phyloP scores from a whole-genome alignment of 2,888 invertebrate genomes.

The Euspilapteryx auroguttella region DNA sequence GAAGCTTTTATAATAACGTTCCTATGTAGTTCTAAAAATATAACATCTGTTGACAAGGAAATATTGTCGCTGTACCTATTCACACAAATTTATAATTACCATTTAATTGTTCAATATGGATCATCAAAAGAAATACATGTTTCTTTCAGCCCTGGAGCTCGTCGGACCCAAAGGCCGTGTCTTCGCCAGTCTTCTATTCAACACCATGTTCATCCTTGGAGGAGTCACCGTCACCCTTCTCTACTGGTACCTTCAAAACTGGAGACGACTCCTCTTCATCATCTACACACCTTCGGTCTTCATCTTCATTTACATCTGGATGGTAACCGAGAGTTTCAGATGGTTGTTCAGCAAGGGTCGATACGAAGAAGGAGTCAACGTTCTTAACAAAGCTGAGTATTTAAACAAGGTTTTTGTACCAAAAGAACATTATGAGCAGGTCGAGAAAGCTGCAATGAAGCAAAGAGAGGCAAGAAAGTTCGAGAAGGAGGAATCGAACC shows the following conservation, averaged over 20 bases:
- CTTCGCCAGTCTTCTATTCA: constrained; percentile 44
- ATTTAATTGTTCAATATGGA: background rate
- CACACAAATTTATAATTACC: background rate
- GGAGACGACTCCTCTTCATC: constrained; percentile 42
- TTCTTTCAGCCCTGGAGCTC: constrained; percentile 34
- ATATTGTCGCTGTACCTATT: background rate
- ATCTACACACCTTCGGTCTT: constrained; percentile 45
- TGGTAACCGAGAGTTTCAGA: constrained; percentile 41
- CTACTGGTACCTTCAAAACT: constrained; percentile 45
- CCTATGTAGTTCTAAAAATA: no score
- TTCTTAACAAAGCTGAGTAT: constrained; percentile 64
- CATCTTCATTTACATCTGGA: constrained; percentile 38
- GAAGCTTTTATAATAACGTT: no score
- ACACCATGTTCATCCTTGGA: constrained; percentile 51
- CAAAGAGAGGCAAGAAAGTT: constrained; percentile 39
- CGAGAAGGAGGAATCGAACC: constrained; percentile 27
- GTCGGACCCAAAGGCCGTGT: constrained; percentile 51
- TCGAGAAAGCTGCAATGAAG: constrained; percentile 39
- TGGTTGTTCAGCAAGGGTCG: constrained; percentile 65
- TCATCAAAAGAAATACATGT: background rate
- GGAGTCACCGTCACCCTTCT: constrained; percentile 43
- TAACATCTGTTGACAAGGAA: no score
- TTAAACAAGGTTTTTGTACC: constrained; percentile 59
- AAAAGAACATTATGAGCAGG: constrained; percentile 43
- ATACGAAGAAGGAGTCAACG: constrained; percentile 65